Conservation (phyloP, 2,888 invertebrate species). For the Pseudococcus longispinus region DNA sequence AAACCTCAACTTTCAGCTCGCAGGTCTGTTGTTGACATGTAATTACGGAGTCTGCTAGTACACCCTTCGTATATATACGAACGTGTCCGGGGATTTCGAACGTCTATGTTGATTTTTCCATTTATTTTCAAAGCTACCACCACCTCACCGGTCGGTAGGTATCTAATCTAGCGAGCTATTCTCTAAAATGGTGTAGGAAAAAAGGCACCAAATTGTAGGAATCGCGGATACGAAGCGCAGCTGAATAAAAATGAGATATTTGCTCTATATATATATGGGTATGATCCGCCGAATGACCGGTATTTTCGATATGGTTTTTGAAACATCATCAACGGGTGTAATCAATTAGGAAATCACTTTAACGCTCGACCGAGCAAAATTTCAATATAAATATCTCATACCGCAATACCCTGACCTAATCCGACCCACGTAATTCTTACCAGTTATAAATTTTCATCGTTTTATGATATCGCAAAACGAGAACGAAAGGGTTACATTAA, state of each 20-base stretch:
- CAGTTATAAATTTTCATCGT: conserved; percentile 18
- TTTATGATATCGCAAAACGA: neutral
- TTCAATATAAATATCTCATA: conserved; percentile 11
- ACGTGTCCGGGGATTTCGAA: neutral
- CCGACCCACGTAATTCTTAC: conserved; percentile 24
- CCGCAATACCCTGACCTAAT: neutral
- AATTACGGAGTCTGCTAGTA: neutral
- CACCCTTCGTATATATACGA: neutral
- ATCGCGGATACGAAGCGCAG: neutral
- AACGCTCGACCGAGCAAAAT: conserved; percentile 22
- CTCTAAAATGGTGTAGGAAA: neutral
- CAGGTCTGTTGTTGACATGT: conserved; percentile 7
- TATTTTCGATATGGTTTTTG: conserved; percentile 7
- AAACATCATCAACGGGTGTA: conserved; percentile 14
- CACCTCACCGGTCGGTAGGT: neutral
- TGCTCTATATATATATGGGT: neutral
- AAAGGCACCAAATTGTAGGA: neutral
- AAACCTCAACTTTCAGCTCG: neutral
- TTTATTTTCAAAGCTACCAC: neutral
- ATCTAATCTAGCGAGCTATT: neutral
- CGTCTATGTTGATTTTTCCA: neutral
- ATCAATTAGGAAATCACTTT: conserved; percentile 31
- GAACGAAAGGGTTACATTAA: neutral
- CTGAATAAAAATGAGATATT: neutral
- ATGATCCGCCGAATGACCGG: neutral